phyloP scores from a whole-genome alignment of 2,888 invertebrate genomes.

The Cabera pusaria region DNA sequence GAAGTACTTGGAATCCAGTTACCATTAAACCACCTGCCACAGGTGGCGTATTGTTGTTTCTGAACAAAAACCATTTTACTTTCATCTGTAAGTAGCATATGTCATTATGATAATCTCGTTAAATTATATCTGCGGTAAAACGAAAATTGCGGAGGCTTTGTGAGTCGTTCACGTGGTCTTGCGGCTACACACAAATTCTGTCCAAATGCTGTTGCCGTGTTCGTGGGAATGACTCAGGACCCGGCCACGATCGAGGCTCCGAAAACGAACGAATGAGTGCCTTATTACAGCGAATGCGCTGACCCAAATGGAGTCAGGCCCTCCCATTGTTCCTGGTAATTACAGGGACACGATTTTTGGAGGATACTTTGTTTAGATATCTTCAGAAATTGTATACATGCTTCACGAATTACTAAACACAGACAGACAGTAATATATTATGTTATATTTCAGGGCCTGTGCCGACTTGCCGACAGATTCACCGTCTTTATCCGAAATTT shows the following conservation, averaged over 20 bases:
- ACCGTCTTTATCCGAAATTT: constrained; percentile 9
- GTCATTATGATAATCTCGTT: constrained; percentile 36
- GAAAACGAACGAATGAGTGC: constrained; percentile 49
- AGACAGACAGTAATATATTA: too few relatives aligned
- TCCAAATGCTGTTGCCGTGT: constrained; percentile 43
- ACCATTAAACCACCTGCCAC: constrained; percentile 35
- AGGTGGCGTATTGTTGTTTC: constrained; percentile 25
- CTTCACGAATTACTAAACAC: constrained; percentile 35
- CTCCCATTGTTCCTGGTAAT: constrained; percentile 46
- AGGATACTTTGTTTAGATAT: constrained; percentile 22
- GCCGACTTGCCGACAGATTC: too few relatives aligned
- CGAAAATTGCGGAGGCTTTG: constrained; percentile 42
- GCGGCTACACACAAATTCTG: constrained; percentile 40
- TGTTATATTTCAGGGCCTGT: too few relatives aligned
- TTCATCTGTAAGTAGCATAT: constrained; percentile 22
- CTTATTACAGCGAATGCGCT: constrained; percentile 50
- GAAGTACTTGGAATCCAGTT: constrained; percentile 24
- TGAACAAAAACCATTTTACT: constrained; percentile 19
- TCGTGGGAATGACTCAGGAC: constrained; percentile 51
- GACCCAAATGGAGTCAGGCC: constrained; percentile 35
- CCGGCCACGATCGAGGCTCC: constrained; percentile 52
- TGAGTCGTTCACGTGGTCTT: constrained; percentile 39
- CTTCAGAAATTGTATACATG: constrained; percentile 14
- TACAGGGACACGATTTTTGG: constrained; percentile 36
- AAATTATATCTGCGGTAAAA: constrained; percentile 39